These are phyloP conservation scores for Resseliella maxima DNA, from an alignment of 2,888 invertebrate genomes.

Conservation along the genomic window DNA sequence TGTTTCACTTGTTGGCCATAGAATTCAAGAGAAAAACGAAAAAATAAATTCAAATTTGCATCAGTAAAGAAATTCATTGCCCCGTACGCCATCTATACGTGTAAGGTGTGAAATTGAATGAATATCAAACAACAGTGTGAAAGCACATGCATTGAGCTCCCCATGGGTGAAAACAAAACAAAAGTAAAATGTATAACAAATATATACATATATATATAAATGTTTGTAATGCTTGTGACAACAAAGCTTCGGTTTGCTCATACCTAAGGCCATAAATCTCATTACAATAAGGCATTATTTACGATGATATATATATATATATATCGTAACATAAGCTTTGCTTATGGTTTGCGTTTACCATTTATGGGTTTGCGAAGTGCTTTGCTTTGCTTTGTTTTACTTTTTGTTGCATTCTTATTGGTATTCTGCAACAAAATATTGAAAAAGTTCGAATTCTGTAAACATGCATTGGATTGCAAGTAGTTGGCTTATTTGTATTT, in stretches of 20 bases:
- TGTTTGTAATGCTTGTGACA: background rate
- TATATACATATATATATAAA: background rate
- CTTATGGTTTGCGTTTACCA: background rate
- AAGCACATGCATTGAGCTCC: background rate
- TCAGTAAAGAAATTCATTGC: no score
- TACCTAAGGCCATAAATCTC: conserved; percentile 10
- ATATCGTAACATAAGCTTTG: background rate
- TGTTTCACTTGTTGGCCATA: no score
- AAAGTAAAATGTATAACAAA: background rate
- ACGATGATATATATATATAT: background rate
- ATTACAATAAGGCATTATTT: conserved; percentile 9
- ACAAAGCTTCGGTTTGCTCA: conserved; percentile 10
- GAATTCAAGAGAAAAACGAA: no score
- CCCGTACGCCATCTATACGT: no score
- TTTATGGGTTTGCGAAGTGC: background rate
- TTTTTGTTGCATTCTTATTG: background rate
- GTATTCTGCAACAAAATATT: background rate
- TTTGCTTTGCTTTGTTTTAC: no score
- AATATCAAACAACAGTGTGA: no score
- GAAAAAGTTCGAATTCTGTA: background rate
- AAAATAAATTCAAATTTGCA: no score
- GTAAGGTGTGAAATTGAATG: no score
- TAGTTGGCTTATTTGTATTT: background rate
- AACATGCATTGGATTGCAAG: background rate
- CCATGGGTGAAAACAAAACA: background rate